Percentiles rank a stretch among this genome's conserved stretches.
phyloP scores from a whole-genome alignment of 2,797 vertebrate species.

The Melanotaenia boesemani region DNA sequence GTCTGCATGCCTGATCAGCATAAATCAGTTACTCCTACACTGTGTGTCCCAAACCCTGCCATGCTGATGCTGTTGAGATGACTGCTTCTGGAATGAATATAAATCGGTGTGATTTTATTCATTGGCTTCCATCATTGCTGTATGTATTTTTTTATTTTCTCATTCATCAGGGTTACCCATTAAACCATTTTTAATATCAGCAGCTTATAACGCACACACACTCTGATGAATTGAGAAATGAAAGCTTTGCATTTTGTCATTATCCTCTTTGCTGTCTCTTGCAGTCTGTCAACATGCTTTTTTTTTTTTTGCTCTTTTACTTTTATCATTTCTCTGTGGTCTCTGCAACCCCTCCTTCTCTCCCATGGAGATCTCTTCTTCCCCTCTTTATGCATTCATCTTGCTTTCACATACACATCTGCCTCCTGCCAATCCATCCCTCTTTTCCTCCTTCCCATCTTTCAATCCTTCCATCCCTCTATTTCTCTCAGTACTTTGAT shows the following conservation, averaged over 20 bases:
- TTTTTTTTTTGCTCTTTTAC: neutral
- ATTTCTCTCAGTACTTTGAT: constrained; percentile 83
- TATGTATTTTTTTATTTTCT: constrained; percentile 27
- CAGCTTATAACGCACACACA: constrained; percentile 23
- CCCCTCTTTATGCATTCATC: constrained; percentile 45
- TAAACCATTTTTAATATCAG: neutral
- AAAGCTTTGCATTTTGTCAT: constrained; percentile 39
- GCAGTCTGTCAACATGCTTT: constrained; percentile 28
- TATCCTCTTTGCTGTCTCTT: constrained; percentile 28
- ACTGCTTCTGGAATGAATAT: constrained; percentile 70
- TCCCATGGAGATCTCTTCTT: constrained; percentile 17
- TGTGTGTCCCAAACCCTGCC: constrained; percentile 45
- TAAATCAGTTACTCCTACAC: constrained; percentile 23
- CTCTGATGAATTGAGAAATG: constrained; percentile 61
- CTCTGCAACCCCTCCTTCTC: constrained; percentile 23
- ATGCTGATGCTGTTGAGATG: constrained; percentile 69
- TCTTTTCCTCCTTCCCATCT: constrained; percentile 37
- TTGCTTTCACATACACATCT: constrained; percentile 32
- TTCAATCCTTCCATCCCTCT: constrained; percentile 45
- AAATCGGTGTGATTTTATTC: constrained; percentile 76
- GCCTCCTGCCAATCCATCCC: constrained; percentile 19
- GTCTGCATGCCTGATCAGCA: constrained; percentile 38
- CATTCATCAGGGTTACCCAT: constrained; percentile 56
- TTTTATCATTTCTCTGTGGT: neutral
- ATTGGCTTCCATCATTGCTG: constrained; percentile 39